Base-by-base conservation (phyloP, 2,797 vertebrate genomes). In the Platalea minor region DNA sequence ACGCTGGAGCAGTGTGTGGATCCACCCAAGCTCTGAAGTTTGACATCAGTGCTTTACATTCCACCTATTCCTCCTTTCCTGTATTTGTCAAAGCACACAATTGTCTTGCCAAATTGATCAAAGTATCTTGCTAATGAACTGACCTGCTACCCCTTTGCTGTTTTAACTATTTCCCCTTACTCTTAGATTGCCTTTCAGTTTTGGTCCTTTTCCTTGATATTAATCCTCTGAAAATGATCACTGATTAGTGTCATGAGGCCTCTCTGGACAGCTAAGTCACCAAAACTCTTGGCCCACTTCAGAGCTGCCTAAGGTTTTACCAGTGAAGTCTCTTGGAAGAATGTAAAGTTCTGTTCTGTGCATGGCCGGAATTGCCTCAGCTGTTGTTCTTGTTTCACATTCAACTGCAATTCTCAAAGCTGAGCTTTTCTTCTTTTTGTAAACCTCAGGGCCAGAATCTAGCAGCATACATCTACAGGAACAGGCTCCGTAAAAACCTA, bases 1-100 rank as follows among this genome's bases (percentile, higher is more conserved):
- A 65, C 1, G 0, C n/a, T 13, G 39, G 13, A 80, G 26, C 28
- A 54, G 19, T 11, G 13, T 2, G 1, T 5, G 43, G 23, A 59
- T 28, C 23, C 48, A 80, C 15, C 25, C 43, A 77, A 70, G 68
- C 39, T 76, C 85, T 94, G 21, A 79, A 59, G 33, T 56, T 46
- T 35, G 7, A 69, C 12, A 60, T 20, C 33, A 51, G 57, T 13
- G 12, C 21, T 69, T 88, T 59, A 75, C 12, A 41, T 70, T 77
- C 41, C 60, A 67, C 13, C 16, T 68, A 56, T 21, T 85, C 51
- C 45, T 79, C 43, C 63, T 45, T 61, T 51, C 17, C 61, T 56
- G 21, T 29, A 2, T 53, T 70, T 46, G 15, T 53, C 48, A 77
- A 74, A 72, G 28, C 43, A 81, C 35, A 53, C 8, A 28, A 54